phyloP scores from a whole-genome alignment of 1,140 invertebrate genomes.

The Meloidogyne hapla region DNA sequence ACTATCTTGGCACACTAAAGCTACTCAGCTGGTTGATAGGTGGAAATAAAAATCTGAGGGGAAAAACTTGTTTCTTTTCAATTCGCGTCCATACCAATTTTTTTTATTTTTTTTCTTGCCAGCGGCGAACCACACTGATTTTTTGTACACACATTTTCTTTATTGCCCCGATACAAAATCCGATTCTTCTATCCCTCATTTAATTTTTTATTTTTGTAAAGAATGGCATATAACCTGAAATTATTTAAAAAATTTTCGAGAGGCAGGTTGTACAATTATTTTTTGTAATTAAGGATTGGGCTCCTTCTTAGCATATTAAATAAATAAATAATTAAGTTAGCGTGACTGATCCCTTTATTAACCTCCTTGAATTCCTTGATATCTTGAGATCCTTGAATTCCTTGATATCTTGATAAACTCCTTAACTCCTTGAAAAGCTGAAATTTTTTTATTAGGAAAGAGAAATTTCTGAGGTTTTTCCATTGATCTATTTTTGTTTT shows the following conservation, averaged over 20 bases:
- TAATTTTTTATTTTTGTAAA: neutral
- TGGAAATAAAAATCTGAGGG: neutral
- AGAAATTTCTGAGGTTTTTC: no score
- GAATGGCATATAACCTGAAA: neutral
- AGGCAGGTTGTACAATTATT: neutral
- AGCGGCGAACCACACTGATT: neutral
- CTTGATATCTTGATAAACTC: no score
- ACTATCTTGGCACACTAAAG: neutral
- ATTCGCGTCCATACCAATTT: neutral
- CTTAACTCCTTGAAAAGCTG: no score
- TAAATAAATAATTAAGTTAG: no score
- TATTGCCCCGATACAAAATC: neutral
- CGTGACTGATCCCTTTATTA: no score
- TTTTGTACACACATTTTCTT: constrained; percentile 1
- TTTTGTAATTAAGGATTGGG: no score
- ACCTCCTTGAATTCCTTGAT: no score
- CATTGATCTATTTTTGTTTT: no score
- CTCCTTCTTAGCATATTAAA: no score
- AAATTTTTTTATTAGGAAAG: no score
- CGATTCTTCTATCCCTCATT: neutral
- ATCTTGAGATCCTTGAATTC: no score
- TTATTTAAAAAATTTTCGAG: neutral
- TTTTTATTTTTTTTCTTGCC: neutral
- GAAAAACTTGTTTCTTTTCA: neutral
- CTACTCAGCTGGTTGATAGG: neutral